Evolutionary conservation across 1,140 invertebrate genomes (phyloP).

Genomic region (Sarcophaga bullata): DNA sequence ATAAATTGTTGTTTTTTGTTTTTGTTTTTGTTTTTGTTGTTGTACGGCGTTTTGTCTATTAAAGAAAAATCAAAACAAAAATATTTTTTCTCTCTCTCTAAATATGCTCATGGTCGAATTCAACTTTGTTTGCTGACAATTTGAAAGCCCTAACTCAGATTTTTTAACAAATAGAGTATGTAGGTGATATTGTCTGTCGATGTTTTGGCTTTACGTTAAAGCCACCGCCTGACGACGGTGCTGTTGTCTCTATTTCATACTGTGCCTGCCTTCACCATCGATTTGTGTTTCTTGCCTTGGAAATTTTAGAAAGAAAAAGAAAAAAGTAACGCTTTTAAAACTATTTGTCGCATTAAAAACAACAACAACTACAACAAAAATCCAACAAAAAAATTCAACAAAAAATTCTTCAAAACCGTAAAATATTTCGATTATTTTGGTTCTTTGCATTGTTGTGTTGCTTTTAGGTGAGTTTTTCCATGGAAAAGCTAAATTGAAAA

Average conservation of each 20-base stretch:
- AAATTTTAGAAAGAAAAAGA: background rate
- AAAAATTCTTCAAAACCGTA: background rate
- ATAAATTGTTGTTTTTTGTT: background rate
- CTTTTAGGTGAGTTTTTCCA: background rate
- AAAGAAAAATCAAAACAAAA: background rate
- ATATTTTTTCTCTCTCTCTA: constrained; percentile 1
- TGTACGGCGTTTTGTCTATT: constrained; percentile 6
- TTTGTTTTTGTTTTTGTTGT: background rate
- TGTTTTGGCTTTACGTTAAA: background rate
- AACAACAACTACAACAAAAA: too few relatives aligned
- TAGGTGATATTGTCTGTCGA: background rate
- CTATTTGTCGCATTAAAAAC: constrained; percentile 18
- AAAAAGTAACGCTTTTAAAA: background rate
- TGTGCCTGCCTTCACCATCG: too few relatives aligned
- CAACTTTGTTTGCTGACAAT: constrained; percentile 24
- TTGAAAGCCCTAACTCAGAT: constrained; percentile 15
- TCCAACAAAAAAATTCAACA: background rate
- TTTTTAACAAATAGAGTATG: constrained; percentile 1
- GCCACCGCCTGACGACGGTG: too few relatives aligned
- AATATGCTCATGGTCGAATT: constrained; percentile 10
- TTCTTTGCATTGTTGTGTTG: too few relatives aligned
- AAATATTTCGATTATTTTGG: background rate
- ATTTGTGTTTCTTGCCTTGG: constrained; percentile 5
- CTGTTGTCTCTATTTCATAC: too few relatives aligned
- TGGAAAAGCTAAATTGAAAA: background rate